Evolutionary conservation across 2,888 invertebrate genomes (phyloP).

Genomic region (Hypselothyrea guttata): DNA sequence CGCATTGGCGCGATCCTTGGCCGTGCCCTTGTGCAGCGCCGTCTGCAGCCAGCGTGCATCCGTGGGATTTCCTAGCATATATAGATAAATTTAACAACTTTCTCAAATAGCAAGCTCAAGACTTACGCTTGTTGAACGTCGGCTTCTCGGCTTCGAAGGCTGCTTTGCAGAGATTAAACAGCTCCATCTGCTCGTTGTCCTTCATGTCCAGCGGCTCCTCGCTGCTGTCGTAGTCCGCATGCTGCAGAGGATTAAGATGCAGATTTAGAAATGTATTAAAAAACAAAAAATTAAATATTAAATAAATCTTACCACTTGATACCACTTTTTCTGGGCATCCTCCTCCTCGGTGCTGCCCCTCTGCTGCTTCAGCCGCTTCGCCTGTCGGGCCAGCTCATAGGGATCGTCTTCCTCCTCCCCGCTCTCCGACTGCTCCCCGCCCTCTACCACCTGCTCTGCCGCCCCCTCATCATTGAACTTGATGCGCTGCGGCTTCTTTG

Average conservation of each 20-base stretch:
- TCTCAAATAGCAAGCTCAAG: conserved; percentile 57
- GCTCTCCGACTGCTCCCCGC: conserved; percentile 34
- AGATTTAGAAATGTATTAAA: not conserved
- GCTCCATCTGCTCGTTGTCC: conserved; percentile 79
- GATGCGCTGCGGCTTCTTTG: conserved; percentile 59
- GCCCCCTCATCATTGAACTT: conserved; percentile 61
- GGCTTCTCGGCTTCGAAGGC: conserved; percentile 77
- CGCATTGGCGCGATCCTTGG: conserved; percentile 82
- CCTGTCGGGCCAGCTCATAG: conserved; percentile 1
- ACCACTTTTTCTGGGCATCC: conserved; percentile 80
- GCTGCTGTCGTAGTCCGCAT: conserved; percentile 72
- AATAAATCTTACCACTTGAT: conserved; percentile 78
- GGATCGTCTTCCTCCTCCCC: conserved; percentile 14
- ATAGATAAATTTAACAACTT: not conserved
- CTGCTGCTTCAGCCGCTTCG: conserved; percentile 46
- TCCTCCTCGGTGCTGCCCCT: conserved; percentile 54
- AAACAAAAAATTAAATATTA: too few relatives aligned
- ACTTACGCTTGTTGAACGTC: conserved; percentile 76
- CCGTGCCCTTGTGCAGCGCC: conserved; percentile 82
- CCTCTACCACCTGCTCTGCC: conserved; percentile 20
- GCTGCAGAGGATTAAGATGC: conserved; percentile 49
- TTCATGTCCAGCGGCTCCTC: conserved; percentile 80
- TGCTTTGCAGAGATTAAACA: conserved; percentile 77
- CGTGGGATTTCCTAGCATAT: conserved; percentile 77
- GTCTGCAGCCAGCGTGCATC: conserved; percentile 82